Base-by-base conservation (phyloP, 2,113 vertebrate species). In the Leptobrachium ailaonicum region DNA sequence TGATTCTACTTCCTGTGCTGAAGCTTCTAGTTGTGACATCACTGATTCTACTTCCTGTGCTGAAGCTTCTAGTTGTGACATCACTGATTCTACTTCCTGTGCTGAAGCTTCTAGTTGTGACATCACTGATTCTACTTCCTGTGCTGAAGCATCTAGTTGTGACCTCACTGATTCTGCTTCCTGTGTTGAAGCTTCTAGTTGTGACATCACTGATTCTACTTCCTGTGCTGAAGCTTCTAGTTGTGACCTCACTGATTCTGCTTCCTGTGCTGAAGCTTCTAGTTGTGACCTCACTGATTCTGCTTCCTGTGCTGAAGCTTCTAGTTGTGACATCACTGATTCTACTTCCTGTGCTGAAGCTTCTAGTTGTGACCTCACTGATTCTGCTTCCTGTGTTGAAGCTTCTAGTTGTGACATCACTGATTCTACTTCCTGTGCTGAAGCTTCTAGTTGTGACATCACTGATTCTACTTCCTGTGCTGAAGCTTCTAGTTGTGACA, bases 291-390 rank as follows among this genome's bases (percentile, higher is more conserved):
- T 70, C 68, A 70, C 13, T 12, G 20, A 2, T 14, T 50, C 7
- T 8, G 3, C 44, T 47, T 70, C 43, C 68, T 70, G 14, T n/a
- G 2, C 2, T 8, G 7, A n/a, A 13, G 3, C 12, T 6, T 73
- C 68, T 2, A 70, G 4, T 6, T 58, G 66, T 11, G 75, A 68
- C 40, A 12, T 73, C 60, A 73, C 32, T 0, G 2, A 43, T 32
- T 3, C 20, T n/a, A 53, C 2, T 47, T 80, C 63, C 41, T 73
- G 47, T 7, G 90, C 85, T 9, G 73, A 66, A 6, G 84, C 73
- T 68, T 84, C 85, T 69, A 92, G 84, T 40, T 87, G 88, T 3
- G 85, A 79, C 79, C 85, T 89, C 40, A 92, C 77, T 50, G 88
- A 88, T 58, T 82, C 80, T 67, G 9, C 32, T 41, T 73, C 77